Evolutionary conservation across 2,888 invertebrate species (phyloP).

Genomic region (Epinotia brunnichana): DNA sequence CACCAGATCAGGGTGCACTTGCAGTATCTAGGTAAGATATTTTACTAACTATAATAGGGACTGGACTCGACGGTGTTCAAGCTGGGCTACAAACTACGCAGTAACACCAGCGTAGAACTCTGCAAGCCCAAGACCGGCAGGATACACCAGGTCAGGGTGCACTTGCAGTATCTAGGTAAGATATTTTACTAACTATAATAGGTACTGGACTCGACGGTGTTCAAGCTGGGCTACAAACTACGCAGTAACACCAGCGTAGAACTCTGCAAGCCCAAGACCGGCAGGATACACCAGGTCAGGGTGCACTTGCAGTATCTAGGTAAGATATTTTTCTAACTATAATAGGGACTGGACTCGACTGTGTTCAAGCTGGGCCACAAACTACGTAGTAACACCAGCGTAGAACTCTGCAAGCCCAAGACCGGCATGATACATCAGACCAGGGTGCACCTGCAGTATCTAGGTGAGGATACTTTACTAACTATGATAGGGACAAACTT

Average conservation of each 20-base stretch:
- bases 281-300: conserved; percentile 99
- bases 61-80: conserved; percentile 91
- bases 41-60: too few species aligned
- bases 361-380: too few species aligned
- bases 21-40: conserved; percentile 93
- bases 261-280: conserved; percentile 96
- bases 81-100: conserved; percentile 94
- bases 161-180: conserved; percentile 97
- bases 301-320: conserved; percentile 99
- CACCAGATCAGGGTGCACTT: conserved; percentile 99
- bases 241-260: conserved; percentile 96
- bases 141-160: conserved; percentile 99
- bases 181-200: not conserved
- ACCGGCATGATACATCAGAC: too few species aligned
- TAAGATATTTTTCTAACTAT: conserved; percentile 63
- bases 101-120: conserved; percentile 95
- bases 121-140: conserved; percentile 98
- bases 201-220: conserved; percentile 86
- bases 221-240: conserved; percentile 94
- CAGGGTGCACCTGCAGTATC: too few species aligned
- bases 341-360: too few species aligned
- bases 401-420: too few species aligned
- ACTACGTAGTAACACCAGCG: too few species aligned
- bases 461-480: too few species aligned
- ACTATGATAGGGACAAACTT: too few species aligned